These are phyloP conservation scores for Osmoderma eremita DNA, from an alignment of 2,888 invertebrate species.

Conservation along the genomic window DNA sequence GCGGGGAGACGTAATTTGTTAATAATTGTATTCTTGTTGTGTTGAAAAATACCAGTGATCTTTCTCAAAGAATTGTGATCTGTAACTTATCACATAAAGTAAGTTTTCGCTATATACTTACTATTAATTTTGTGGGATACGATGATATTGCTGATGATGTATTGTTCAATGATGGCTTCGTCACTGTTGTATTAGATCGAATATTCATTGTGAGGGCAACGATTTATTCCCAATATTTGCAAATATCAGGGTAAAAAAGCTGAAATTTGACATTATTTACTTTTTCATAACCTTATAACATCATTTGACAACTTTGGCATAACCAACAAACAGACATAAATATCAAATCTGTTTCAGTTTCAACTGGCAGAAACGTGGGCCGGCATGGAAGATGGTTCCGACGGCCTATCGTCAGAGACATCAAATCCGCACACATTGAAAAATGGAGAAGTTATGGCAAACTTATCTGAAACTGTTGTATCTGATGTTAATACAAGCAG, in stretches of 20 bases:
- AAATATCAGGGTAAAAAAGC: constrained; percentile 6
- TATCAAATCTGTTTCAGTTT: constrained; percentile 36
- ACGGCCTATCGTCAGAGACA: constrained; percentile 52
- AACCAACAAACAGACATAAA: constrained; percentile 41
- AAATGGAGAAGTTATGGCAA: constrained; percentile 61
- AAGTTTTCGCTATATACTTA: constrained; percentile 10
- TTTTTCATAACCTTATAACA: constrained; percentile 39
- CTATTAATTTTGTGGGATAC: constrained; percentile 3
- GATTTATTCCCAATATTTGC: constrained; percentile 1
- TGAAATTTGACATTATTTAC: constrained; percentile 36
- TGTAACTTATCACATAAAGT: constrained; percentile 20
- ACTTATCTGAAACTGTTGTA: constrained; percentile 54
- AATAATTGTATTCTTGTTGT: constrained; percentile 33
- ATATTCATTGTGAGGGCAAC: constrained; percentile 5
- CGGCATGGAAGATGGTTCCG: constrained; percentile 64
- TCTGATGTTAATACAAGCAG: constrained; percentile 38
- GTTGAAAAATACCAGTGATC: constrained; percentile 14
- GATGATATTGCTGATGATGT: neutral
- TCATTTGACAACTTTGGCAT: constrained; percentile 39
- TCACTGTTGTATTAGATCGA: constrained; percentile 11
- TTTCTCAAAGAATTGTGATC: constrained; percentile 2
- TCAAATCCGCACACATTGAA: constrained; percentile 52
- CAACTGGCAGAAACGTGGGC: constrained; percentile 46
- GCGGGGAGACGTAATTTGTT: constrained; percentile 58
- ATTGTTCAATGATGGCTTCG: constrained; percentile 23